Percentiles rank a stretch among this genome's conserved stretches.
phyloP scores from a whole-genome alignment of 2,888 invertebrate genomes.

The Acanthacorydalis orientalis region DNA sequence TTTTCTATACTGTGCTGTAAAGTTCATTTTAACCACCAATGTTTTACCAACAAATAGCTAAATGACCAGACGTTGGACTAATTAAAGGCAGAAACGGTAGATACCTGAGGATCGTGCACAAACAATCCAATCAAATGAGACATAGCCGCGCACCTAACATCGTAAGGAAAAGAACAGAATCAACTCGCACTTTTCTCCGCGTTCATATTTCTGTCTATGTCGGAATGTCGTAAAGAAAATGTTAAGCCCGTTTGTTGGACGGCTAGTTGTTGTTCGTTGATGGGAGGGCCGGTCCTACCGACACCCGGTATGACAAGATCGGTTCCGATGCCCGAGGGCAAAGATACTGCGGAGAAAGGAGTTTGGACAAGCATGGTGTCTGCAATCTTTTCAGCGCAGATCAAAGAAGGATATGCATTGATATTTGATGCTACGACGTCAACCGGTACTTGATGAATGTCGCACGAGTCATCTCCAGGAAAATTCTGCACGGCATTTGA shows the following conservation, averaged over 20 bases:
- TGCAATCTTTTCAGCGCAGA: neutral
- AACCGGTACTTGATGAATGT: neutral
- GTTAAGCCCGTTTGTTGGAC: neutral
- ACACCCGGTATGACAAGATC: no score
- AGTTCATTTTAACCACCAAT: no score
- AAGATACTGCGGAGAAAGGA: neutral
- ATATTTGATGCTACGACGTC: neutral
- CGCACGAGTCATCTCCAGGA: neutral
- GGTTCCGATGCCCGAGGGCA: neutral
- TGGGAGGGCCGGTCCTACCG: conserved; percentile 11
- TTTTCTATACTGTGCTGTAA: no score
- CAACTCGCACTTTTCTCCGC: neutral
- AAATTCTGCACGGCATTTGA: neutral
- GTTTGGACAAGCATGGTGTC: neutral
- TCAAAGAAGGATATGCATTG: neutral
- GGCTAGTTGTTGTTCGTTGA: conserved; percentile 17
- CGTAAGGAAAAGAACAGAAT: neutral
- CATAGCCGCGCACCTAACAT: neutral
- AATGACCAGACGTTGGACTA: no score
- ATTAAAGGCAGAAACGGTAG: conserved; percentile 25
- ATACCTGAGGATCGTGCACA: conserved; percentile 20
- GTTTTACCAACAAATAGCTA: no score
- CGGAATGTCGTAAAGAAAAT: neutral
- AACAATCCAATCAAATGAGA: no score
- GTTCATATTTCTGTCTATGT: neutral